Evolutionary conservation across 1,140 invertebrate species (phyloP).

Genomic region (Drosophila takahashii): DNA sequence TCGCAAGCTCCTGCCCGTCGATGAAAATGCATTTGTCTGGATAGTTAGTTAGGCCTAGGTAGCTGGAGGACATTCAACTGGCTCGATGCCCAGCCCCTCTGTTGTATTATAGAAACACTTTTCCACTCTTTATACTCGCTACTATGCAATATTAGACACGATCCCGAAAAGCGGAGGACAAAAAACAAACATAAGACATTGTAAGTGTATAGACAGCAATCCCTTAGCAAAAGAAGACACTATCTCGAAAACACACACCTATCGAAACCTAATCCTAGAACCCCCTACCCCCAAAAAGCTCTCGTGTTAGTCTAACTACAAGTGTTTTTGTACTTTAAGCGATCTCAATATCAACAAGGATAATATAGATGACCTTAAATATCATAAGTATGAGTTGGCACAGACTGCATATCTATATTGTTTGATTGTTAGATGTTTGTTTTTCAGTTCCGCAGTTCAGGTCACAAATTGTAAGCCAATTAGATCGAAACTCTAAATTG

Average conservation of each 20-base stretch:
- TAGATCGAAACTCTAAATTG: conserved; percentile 56
- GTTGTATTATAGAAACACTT: conserved; percentile 76
- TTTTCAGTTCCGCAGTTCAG: conserved; percentile 42
- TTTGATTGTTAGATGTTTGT: conserved; percentile 63
- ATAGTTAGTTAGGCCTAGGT: conserved; percentile 62
- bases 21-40: conserved; percentile 46
- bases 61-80: conserved; percentile 47
- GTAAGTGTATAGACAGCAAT: conserved; percentile 70
- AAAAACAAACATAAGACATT: conserved; percentile 25
- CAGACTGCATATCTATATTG: conserved; percentile 66
- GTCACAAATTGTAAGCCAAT: conserved; percentile 45
- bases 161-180: not conserved
- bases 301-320: conserved; percentile 80
- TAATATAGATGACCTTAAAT: conserved; percentile 47
- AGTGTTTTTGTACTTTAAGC: conserved; percentile 77
- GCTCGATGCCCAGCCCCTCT: conserved; percentile 42
- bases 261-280: conserved; percentile 27
- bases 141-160: conserved; percentile 56
- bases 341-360: conserved; percentile 71
- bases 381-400: conserved; percentile 77
- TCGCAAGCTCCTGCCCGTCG: conserved; percentile 27
- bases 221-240: conserved; percentile 16
- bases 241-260: conserved; percentile 17
- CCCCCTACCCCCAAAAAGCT: conserved; percentile 37
- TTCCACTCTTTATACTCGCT: conserved; percentile 81